Base-by-base conservation (phyloP, 2,888 invertebrate species). In the Stictocephala bisonia region DNA sequence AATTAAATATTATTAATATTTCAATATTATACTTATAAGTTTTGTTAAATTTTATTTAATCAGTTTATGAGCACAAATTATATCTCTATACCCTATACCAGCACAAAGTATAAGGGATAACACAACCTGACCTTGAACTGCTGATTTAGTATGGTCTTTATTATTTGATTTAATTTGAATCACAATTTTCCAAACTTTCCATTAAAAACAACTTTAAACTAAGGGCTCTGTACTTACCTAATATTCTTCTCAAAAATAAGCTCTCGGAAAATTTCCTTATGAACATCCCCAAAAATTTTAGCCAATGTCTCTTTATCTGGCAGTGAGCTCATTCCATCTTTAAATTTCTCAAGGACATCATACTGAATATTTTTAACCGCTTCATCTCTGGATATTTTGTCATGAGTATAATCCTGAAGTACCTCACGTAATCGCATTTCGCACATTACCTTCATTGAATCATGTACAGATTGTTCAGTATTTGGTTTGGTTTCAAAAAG, bases 381-480 rank as follows among this genome's bases (percentile, higher is more conserved):
- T 53, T 87, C 85, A 84, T 98, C 97, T 2, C 98, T 87, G 0
- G 93, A 92, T 7, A 91, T 85, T 83, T 98, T 98, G 84, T 97
- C 94, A 82, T 94, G 93, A 0, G 85, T 84, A 72, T 86, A 86
- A 84, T 96, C 91, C 74, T 90, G 88, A 73, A 97, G 91, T 79
- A 97, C 92, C 81, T 94, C 93, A 67, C 90, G 88, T 1, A 97
- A 84, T 75, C 91, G 89, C 87, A 91, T 89, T 80, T 90, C 89
- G 13, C 90, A 88, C 77, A 95, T 84, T 0, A 88, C 86, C 75
- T 86, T 87, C 1, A 94, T 86, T 0, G 91, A 88, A 31, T 91
- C 90, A 0, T 86, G 79, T 0, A 93, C 82, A 75, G 88, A 89
- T 74, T 81, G 79, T 4, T 85, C 83, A 0, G 87, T 84, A 40